Percentiles rank a stretch among this genome's conserved stretches.
These are phyloP conservation scores for Typhlichthys subterraneus DNA, from an alignment of 2,797 vertebrate species.

Conservation along the genomic window DNA sequence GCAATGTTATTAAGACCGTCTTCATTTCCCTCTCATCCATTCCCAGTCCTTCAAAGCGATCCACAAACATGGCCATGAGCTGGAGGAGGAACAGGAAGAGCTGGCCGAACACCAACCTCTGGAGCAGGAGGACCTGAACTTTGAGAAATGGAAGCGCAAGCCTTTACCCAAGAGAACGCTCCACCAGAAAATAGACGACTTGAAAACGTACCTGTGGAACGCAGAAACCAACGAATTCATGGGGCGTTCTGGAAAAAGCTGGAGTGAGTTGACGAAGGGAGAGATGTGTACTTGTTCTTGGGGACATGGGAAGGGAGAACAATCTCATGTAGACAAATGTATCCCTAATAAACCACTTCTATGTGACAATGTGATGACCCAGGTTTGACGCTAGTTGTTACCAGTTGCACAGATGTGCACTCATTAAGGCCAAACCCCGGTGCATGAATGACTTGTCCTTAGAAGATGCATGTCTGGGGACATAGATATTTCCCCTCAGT, in stretches of 20 bases:
- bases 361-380: conserved; percentile 10
- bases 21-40: conserved; percentile 55
- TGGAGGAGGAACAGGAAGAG: conserved; percentile 79
- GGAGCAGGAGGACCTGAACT: conserved; percentile 84
- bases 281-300: conserved; percentile 28
- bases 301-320: conserved; percentile 10
- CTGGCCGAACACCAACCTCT: conserved; percentile 82
- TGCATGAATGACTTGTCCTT: conserved; percentile 43
- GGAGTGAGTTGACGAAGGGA: conserved; percentile 84
- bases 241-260: conserved; percentile 93
- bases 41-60: conserved; percentile 69
- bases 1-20: background rate
- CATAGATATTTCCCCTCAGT: conserved; percentile 53
- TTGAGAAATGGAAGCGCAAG: conserved; percentile 80
- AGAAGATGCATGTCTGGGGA: conserved; percentile 30
- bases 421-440: background rate
- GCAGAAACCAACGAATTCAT: conserved; percentile 92
- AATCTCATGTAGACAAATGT: conserved; percentile 19
- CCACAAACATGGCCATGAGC: conserved; percentile 77
- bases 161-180: conserved; percentile 84
- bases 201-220: conserved; percentile 93
- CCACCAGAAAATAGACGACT: conserved; percentile 80
- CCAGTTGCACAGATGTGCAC: conserved; percentile 14
- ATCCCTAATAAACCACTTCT: conserved; percentile 8
- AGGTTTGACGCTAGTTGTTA: conserved; percentile 5